Evolutionary conservation across 2,797 vertebrate genomes (phyloP).

Genomic region (Hephaestus fuliginosus): DNA sequence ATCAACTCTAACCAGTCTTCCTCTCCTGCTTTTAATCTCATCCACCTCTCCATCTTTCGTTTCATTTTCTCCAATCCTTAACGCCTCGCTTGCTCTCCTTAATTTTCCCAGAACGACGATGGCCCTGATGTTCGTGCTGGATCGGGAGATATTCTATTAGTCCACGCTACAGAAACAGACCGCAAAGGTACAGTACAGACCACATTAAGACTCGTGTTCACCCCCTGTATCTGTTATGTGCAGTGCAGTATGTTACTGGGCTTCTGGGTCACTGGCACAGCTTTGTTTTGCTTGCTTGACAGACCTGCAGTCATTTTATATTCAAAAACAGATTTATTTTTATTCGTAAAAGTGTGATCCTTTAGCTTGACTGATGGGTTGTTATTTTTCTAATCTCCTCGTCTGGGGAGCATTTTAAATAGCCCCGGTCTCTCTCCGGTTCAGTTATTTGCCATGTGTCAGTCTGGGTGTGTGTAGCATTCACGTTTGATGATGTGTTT

Average conservation of each 20-base stretch:
- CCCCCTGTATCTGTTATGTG: neutral
- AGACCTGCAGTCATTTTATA: slow-evolving; percentile 14
- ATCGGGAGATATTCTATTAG: slow-evolving; percentile 95
- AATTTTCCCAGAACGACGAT: slow-evolving; percentile 90
- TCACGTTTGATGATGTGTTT: slow-evolving; percentile 41
- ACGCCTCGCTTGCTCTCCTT: slow-evolving; percentile 29
- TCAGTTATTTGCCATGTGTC: slow-evolving; percentile 40
- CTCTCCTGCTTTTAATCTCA: slow-evolving; percentile 19
- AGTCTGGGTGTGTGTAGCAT: slow-evolving; percentile 29
- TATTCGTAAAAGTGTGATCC: slow-evolving; percentile 17
- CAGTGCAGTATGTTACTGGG: slow-evolving; percentile 32
- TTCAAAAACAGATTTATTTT: slow-evolving; percentile 12
- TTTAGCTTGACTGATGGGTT: slow-evolving; percentile 24
- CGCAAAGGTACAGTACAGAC: slow-evolving; percentile 90
- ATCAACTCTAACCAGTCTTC: slow-evolving; percentile 45
- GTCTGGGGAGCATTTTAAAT: slow-evolving; percentile 34
- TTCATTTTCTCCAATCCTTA: slow-evolving; percentile 24
- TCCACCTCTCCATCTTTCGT: slow-evolving; percentile 17
- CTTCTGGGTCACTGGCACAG: slow-evolving; percentile 59
- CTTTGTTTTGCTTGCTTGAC: slow-evolving; percentile 18
- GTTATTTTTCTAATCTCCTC: slow-evolving; percentile 13
- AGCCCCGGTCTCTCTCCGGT: slow-evolving; percentile 26
- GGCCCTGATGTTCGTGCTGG: slow-evolving; percentile 98
- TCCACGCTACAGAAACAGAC: slow-evolving; percentile 97
- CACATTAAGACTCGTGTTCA: neutral